Percentiles rank a stretch among this genome's conserved stretches.
These are phyloP conservation scores for Neogale vison DNA, from an alignment of 2,113 vertebrate species.

Conservation along the genomic window DNA sequence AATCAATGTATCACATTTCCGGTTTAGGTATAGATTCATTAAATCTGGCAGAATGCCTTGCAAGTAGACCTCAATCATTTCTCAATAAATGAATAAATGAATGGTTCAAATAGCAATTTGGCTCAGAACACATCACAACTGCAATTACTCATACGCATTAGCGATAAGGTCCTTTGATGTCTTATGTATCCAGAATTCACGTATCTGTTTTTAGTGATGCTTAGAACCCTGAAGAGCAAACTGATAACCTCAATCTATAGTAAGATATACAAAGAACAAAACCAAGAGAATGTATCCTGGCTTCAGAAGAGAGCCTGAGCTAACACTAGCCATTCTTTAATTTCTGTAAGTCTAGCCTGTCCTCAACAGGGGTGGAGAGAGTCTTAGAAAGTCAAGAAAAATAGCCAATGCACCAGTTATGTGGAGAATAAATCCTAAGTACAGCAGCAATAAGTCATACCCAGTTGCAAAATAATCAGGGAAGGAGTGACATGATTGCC, in stretches of 20 bases:
- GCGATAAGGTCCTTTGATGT: neutral
- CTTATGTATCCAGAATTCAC: neutral
- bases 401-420: neutral
- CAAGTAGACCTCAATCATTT: neutral
- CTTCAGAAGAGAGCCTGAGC: neutral
- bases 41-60: neutral
- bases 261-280: neutral
- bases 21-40: neutral
- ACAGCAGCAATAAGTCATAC: neutral
- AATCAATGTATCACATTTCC: neutral
- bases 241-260: neutral
- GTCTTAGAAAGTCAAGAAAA: neutral
- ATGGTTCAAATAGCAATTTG: slow-evolving; percentile 19
- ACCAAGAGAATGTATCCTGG: neutral
- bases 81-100: slow-evolving; percentile 26
- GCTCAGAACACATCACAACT: neutral
- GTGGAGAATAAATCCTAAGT: neutral
- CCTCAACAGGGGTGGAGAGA: neutral
- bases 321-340: neutral
- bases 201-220: neutral
- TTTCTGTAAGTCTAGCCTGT: rapidly evolving
- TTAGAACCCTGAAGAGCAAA: neutral
- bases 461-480: neutral
- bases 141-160: neutral
- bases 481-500: neutral